These are phyloP conservation scores for Chauna torquata DNA, from an alignment of 2,113 vertebrate species.

Conservation along the genomic window DNA sequence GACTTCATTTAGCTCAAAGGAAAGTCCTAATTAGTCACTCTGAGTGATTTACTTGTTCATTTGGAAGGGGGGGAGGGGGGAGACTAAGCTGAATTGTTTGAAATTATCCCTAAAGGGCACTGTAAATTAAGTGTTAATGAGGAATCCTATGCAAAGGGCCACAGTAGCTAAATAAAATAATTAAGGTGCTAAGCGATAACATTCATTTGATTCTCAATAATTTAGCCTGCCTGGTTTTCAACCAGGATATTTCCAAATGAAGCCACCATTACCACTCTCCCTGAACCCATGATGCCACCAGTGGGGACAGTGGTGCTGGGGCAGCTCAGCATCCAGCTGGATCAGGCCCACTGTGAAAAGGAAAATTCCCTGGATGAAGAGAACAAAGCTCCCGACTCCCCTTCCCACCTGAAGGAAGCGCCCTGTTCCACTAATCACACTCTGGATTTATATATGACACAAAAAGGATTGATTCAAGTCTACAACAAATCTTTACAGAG, in stretches of 20 bases:
- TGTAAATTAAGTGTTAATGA: conserved; percentile 72
- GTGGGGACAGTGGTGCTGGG: neutral
- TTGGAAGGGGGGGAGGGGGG: neutral
- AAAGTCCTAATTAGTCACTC: conserved; percentile 67
- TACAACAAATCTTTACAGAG: neutral
- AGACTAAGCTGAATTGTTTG: conserved; percentile 58
- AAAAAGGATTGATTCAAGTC: neutral
- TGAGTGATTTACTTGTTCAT: conserved; percentile 64
- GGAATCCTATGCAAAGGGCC: conserved; percentile 65
- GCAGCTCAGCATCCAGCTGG: neutral
- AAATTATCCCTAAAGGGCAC: conserved; percentile 72
- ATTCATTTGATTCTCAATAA: conserved; percentile 56
- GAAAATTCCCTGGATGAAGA: neutral
- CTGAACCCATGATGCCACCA: neutral
- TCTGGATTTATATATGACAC: neutral
- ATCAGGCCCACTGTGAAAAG: neutral
- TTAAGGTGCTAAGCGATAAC: conserved; percentile 67
- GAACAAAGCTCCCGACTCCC: neutral
- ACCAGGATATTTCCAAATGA: conserved; percentile 68
- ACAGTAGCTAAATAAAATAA: conserved; percentile 68
- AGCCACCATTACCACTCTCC: conserved; percentile 1
- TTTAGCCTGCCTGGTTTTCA: conserved; percentile 23
- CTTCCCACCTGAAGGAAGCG: neutral
- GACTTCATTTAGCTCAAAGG: conserved; percentile 57
- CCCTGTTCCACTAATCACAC: neutral